Base-by-base conservation (phyloP, 2,888 invertebrate species). In the Dioctria rufipes region DNA sequence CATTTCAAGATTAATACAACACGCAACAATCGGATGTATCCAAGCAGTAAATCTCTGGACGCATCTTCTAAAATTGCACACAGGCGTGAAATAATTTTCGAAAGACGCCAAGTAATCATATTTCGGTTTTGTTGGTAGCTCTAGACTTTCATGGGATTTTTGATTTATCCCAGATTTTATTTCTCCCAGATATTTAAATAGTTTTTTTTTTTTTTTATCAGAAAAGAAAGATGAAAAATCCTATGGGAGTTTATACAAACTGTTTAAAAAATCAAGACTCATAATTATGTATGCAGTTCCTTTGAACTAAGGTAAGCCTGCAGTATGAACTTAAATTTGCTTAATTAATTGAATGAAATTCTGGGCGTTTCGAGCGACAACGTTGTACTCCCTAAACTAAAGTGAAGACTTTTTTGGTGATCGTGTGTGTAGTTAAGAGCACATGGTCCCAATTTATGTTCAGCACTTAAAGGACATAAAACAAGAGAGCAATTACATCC, bases 381-480 rank as follows among this genome's bases (percentile, higher is more conserved):
- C 61, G n/a, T 61, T 61, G 61, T 11, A 39, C 39, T 39, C 54
- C 73, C 58, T 13, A 42, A 58, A 73, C 73, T 42, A 42, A 60
- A n/a, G 54, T 25, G 42, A 73, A 8, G 40, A 73, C 42, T 73
- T 73, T 73, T 73, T 58, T 58, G 58, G 25, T 25, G 25, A 58
- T 25, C 58, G 39, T 58, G 54, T 73, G 60, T 73, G 77, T 77
- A 77, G 77, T 77, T 77, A 77, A 51, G 51, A 77, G 63, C 77
- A 77, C 49, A 63, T 77, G 77, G 37, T 80, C 43, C 46, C 73
- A 73, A 80, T 80, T 80, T 80, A 80, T 80, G 80, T 80, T 65
- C 65, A 65, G 75, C 71, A 75, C 63, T 80, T 65, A 63, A 77
- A 77, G 77, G 80, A 80, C 73, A 75, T 80, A 75, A 80, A 75